phyloP scores from a whole-genome alignment of 1,140 invertebrate species.

The Saxidomus purpurata region DNA sequence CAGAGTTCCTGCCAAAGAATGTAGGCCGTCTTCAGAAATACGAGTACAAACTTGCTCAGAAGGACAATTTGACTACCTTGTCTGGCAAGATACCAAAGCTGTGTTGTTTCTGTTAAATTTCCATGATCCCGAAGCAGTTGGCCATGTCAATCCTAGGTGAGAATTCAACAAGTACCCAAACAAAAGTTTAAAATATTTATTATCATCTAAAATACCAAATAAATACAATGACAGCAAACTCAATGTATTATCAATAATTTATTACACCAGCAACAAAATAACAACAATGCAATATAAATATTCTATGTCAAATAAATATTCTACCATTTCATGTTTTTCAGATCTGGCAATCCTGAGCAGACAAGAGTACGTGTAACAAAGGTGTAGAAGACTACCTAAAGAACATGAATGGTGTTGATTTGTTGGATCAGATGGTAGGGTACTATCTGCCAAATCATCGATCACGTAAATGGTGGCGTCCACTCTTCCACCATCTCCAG shows the following conservation, averaged over 20 bases:
- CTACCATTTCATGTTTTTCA: not conserved
- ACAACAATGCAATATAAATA: no score
- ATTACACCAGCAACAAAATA: no score
- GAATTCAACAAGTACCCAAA: no score
- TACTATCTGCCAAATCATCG: constrained; percentile 33
- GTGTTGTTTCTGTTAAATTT: not conserved
- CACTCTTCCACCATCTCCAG: not conserved
- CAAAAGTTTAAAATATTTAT: no score
- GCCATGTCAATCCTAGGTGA: no score
- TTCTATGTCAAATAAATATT: no score
- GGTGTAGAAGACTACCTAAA: not conserved
- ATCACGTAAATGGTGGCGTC: not conserved
- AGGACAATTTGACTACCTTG: not conserved
- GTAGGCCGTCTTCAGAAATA: not conserved
- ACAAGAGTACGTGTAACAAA: not conserved
- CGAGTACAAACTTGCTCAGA: not conserved
- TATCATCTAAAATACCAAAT: no score
- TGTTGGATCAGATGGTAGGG: constrained; percentile 22
- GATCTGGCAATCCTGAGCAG: constrained; percentile 2
- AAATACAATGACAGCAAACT: no score
- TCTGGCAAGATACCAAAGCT: not conserved
- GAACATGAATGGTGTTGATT: constrained; percentile 37
- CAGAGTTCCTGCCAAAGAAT: not conserved
- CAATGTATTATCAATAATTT: no score
- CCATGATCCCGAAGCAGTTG: not conserved